Base-by-base conservation (phyloP, 2,888 invertebrate species). In the Chironomus riparius region DNA sequence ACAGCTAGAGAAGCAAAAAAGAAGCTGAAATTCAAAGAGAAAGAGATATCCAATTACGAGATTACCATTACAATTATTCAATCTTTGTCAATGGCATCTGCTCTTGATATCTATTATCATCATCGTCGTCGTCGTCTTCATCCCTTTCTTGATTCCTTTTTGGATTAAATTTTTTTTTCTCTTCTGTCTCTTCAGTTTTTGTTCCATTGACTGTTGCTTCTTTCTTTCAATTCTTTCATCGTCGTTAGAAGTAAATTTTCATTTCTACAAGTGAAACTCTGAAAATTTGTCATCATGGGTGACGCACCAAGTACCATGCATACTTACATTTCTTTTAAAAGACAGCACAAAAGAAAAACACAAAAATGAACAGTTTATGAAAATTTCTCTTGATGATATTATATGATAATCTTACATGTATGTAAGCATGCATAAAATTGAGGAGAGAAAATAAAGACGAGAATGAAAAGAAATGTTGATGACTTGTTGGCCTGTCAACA, bases 31-130 rank as follows among this genome's bases (percentile, higher is more conserved):
- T 56, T 65, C 21, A 24, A 10, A 13, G 24, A 13, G 65, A 65
- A 65, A 15, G 56, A n/a, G 18, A 65, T 65, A 62, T 73, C 72
- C 72, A 73, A 73, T 73, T 73, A 73, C 72, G 38, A 73, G 72
- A 73, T 73, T 73, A 62, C 72, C 62, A 38, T 70, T 70, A 70
- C 70, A 65, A 65, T 65, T 65, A 65, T 24, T 65, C 21, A 73
- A 18, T 62, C 38, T 61, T 73, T 38, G 38, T 73, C 28, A 73
- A 73, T 62, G 38, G 61, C 72, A 73, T 73, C 61, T 73, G 61
- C 62, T 61, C 72, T 72, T 72, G 72, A 72, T 22, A 73, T 62
- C 72, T 62, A 61, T 62, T 62, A 62, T 73, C 72, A 65, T 65
- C 62, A 62, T 62, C 62, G 50, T 50, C 15, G n/a, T 56, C 18